phyloP scores from a whole-genome alignment of 64 coral and sea anemone species.

The Porites australiensis region DNA sequence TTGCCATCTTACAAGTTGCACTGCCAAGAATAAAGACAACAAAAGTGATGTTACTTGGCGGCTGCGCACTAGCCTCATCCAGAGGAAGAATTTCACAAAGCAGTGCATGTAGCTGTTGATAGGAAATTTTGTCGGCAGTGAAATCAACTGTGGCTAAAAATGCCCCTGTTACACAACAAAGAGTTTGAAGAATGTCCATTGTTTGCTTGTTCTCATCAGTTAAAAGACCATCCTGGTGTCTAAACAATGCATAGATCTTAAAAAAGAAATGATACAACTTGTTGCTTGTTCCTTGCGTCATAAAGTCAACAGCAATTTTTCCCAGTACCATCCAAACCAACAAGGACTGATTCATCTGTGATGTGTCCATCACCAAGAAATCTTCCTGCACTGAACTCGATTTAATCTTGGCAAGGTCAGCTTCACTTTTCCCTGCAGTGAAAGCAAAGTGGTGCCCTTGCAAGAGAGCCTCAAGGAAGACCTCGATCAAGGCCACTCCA shows the following conservation, averaged over 20 bases:
- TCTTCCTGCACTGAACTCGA: not conserved
- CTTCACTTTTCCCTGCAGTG: not conserved
- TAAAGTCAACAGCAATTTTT: not conserved
- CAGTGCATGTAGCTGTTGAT: not conserved
- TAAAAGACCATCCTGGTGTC: not conserved
- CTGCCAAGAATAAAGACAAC: not conserved
- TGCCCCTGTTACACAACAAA: not conserved
- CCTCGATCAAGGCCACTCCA: not conserved
- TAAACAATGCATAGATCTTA: not conserved
- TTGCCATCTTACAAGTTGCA: slow-evolving; percentile 14
- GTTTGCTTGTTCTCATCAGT: not conserved
- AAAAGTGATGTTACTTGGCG: not conserved
- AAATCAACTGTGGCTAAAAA: slow-evolving; percentile 27
- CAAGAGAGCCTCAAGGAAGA: not conserved
- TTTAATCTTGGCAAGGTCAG: not conserved
- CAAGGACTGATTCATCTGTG: not conserved
- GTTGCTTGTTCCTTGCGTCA: not conserved
- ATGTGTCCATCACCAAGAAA: slow-evolving; percentile 12
- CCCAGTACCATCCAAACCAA: not conserved
- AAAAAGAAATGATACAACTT: not conserved
- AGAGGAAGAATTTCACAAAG: not conserved
- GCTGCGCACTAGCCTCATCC: too few relatives aligned
- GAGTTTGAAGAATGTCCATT: not conserved
- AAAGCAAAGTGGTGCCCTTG: slow-evolving; percentile 3
- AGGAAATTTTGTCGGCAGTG: not conserved